Evolutionary conservation across 2,113 vertebrate genomes (phyloP).

Genomic region (Leucopternis melanops): DNA sequence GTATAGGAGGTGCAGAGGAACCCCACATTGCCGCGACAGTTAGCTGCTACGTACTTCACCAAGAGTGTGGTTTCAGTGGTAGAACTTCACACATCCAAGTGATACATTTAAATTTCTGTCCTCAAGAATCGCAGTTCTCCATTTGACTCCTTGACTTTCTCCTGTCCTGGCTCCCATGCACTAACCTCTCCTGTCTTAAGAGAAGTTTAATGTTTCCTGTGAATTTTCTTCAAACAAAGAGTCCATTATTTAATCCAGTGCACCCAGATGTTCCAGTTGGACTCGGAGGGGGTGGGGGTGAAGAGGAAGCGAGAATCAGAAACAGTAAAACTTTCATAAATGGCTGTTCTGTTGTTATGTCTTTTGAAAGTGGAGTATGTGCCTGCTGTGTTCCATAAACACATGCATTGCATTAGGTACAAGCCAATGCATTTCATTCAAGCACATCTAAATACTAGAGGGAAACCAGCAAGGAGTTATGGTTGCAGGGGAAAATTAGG

Average conservation of each 20-base stretch:
- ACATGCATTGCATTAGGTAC: not conserved
- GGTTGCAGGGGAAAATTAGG: not conserved
- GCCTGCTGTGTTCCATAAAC: not conserved
- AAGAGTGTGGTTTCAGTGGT: not conserved
- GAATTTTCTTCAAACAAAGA: slow-evolving; percentile 23
- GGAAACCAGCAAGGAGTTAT: not conserved
- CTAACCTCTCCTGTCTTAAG: not conserved
- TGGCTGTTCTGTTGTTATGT: not conserved
- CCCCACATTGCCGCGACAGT: fast-evolving
- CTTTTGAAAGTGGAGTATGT: not conserved
- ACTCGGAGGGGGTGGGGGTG: not conserved
- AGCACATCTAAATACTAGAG: slow-evolving; percentile 3
- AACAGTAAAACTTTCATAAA: slow-evolving; percentile 4
- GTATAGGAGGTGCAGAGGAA: not conserved
- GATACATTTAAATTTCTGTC: not conserved
- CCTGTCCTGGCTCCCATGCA: not conserved
- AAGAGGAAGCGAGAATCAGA: slow-evolving; percentile 15
- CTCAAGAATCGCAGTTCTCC: not conserved
- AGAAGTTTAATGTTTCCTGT: not conserved
- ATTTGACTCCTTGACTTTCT: not conserved
- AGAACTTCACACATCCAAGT: not conserved
- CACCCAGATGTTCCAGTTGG: slow-evolving; percentile 16
- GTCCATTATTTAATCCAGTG: slow-evolving; percentile 6
- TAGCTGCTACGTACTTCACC: not conserved
- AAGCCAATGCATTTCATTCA: not conserved